Conservation (phyloP, 2,797 vertebrate genomes). For the Macropus fuliginosus region DNA sequence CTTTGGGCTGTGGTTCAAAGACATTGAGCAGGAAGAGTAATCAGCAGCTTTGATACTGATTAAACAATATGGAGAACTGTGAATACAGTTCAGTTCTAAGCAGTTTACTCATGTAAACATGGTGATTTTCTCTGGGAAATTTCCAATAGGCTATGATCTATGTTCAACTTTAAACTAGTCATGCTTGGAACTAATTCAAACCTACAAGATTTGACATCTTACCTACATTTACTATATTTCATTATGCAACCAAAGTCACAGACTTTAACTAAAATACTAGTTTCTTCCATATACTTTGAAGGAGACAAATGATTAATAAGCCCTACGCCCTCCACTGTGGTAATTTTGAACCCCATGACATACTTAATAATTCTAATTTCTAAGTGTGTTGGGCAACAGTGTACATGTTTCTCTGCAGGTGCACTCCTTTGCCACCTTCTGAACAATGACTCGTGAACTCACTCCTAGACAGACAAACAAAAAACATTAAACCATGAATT, state of each 20-base stretch:
- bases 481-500: not conserved
- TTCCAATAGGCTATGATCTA: not conserved
- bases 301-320: conserved; percentile 6
- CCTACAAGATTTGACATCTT: not conserved
- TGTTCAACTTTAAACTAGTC: not conserved
- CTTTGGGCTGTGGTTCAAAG: not conserved
- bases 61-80: not conserved
- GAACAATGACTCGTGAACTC: not conserved
- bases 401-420: not conserved
- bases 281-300: conserved; percentile 24
- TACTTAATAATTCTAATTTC: conserved; percentile 23
- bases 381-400: conserved; percentile 13
- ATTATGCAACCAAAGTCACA: not conserved
- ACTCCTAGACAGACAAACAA: not conserved
- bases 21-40: not conserved
- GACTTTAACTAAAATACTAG: conserved; percentile 20
- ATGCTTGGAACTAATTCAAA: conserved; percentile 23
- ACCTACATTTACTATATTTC: conserved; percentile 20
- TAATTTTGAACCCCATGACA: not conserved
- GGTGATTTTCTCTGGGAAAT: not conserved
- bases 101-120: not conserved
- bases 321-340: not conserved
- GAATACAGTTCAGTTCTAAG: not conserved
- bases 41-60: not conserved
- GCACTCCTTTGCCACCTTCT: not conserved